Evolutionary conservation across 2,797 vertebrate species (phyloP).

Genomic region (Acanthurus tractus): DNA sequence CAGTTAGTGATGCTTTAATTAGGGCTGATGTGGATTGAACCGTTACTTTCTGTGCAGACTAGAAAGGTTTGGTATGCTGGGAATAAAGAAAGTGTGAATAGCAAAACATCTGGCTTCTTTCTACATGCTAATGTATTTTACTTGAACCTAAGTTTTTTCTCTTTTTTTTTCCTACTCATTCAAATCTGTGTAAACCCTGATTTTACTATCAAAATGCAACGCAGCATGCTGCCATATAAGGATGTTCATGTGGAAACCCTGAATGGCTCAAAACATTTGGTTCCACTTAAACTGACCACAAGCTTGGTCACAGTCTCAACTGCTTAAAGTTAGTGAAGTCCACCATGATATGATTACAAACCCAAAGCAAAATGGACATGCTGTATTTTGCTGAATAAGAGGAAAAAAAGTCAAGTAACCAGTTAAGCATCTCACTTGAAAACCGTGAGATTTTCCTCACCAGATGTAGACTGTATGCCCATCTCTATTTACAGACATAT

Average conservation of each 20-base stretch:
- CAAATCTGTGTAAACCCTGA: neutral
- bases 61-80: neutral
- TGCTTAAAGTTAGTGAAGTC: neutral
- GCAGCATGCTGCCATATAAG: conserved; percentile 57
- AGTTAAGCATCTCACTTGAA: neutral
- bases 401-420: neutral
- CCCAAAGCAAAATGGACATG: too few species aligned
- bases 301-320: neutral
- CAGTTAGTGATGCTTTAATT: conserved; percentile 8
- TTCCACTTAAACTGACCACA: neutral
- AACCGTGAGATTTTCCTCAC: neutral
- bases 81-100: too few species aligned
- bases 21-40: neutral
- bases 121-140: neutral
- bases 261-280: neutral
- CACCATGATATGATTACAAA: neutral
- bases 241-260: conserved; percentile 23
- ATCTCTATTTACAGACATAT: conserved; percentile 32
- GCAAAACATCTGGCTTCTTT: neutral
- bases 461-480: conserved; percentile 26
- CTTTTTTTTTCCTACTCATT: neutral
- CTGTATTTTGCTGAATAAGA: neutral
- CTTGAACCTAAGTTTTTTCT: neutral
- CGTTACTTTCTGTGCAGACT: conserved; percentile 14
- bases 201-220: conserved; percentile 16